Conservation (phyloP, 2,797 vertebrate species). For the Hirundo rustica region DNA sequence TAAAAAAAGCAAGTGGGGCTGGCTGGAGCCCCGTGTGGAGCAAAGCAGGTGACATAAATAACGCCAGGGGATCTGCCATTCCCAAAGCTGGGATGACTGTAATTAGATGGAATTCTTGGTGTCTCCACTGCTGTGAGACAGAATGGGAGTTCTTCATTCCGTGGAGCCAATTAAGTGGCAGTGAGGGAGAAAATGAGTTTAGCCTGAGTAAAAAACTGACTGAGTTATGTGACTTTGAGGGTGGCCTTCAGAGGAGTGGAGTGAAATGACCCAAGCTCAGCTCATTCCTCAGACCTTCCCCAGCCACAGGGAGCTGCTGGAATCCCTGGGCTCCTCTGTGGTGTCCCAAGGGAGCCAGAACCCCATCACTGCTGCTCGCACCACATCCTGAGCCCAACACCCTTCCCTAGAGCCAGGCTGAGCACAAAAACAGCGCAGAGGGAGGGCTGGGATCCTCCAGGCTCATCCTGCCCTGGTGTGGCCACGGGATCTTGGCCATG, state of each 20-base stretch:
- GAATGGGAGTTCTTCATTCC: background rate
- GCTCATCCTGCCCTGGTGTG: background rate
- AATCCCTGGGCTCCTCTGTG: background rate
- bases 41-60: constrained; percentile 48
- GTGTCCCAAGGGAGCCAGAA: background rate
- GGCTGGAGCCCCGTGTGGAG: background rate
- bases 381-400: accelerated
- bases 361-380: background rate
- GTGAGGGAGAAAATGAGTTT: background rate
- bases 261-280: background rate
- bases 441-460: background rate
- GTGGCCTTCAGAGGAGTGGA: background rate
- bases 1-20: constrained; percentile 30
- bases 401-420: background rate
- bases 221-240: background rate
- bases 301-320: background rate
- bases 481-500: background rate
- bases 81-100: background rate
- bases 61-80: background rate
- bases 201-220: background rate
- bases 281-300: background rate
- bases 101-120: constrained; percentile 39
- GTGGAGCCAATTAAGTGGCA: background rate
- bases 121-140: background rate
- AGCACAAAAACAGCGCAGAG: accelerated